Evolutionary conservation across 2,113 vertebrate genomes (phyloP).

Genomic region (Menura novaehollandiae): DNA sequence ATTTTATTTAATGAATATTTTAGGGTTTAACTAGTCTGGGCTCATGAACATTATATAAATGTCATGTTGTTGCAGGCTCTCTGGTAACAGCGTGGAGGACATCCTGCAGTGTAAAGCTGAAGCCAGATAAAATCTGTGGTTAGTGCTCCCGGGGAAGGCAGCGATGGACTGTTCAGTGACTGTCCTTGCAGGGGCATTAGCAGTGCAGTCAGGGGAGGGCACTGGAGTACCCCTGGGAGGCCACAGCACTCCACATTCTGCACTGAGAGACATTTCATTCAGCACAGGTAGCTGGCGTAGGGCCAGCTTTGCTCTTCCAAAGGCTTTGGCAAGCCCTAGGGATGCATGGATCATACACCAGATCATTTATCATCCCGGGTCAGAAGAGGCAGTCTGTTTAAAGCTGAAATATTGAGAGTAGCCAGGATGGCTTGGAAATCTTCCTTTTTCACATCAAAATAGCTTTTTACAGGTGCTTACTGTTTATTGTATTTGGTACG

Average conservation of each 20-base stretch:
- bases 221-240: background rate
- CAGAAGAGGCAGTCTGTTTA: background rate
- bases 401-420: background rate
- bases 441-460: background rate
- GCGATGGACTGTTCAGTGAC: background rate
- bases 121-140: background rate
- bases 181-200: background rate
- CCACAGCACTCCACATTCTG: background rate
- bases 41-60: background rate
- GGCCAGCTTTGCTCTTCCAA: background rate
- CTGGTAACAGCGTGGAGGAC: rapidly evolving
- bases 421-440: background rate
- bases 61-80: background rate
- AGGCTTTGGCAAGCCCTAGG: background rate
- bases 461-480: conserved; percentile 6
- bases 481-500: background rate
- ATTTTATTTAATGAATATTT: conserved; percentile 46
- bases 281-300: background rate
- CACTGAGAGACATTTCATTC: rapidly evolving
- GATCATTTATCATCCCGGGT: background rate
- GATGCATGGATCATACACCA: background rate
- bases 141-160: background rate
- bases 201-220: background rate
- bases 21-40: background rate
- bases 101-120: background rate